A percentile compares a stretch with the other conserved stretches of the same genome.
These are phyloP conservation scores for Geodia barretti DNA, from an alignment of 37 sponge, comb jelly and placozoan species.

Conservation along the genomic window DNA sequence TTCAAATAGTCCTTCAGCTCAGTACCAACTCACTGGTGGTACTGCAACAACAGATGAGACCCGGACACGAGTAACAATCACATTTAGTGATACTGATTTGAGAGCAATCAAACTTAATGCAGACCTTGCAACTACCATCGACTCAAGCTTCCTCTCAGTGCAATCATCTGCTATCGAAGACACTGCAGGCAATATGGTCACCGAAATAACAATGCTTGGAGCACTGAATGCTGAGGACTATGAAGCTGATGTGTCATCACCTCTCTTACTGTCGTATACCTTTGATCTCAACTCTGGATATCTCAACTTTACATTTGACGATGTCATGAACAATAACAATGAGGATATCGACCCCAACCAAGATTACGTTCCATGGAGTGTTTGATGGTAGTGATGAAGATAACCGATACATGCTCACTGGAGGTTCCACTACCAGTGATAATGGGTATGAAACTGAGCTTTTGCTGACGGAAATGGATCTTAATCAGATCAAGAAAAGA, in stretches of 20 bases:
- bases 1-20: not conserved
- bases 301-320: constrained; percentile 65
- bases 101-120: constrained; percentile 52
- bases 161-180: constrained; percentile 55
- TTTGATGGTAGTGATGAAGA: constrained; percentile 35
- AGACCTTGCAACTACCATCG: constrained; percentile 43
- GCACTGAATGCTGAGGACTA: constrained; percentile 46
- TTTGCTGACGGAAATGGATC: constrained; percentile 48
- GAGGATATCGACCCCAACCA: constrained; percentile 46
- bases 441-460: constrained; percentile 79
- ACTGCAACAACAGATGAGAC: constrained; percentile 21
- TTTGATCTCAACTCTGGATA: constrained; percentile 80
- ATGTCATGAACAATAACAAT: constrained; percentile 74
- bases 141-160: constrained; percentile 67
- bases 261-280: constrained; percentile 50
- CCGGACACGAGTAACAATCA: constrained; percentile 39
- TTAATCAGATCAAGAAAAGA: constrained; percentile 77
- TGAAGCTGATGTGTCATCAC: constrained; percentile 52
- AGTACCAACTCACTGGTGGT: constrained; percentile 56
- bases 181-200: constrained; percentile 62
- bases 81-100: constrained; percentile 61
- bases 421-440: constrained; percentile 49
- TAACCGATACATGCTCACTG: constrained; percentile 70
- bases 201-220: not conserved
- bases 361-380: constrained; percentile 67